Evolutionary conservation across 2,888 invertebrate genomes (phyloP).

Genomic region (Acrobeloides nanus): DNA sequence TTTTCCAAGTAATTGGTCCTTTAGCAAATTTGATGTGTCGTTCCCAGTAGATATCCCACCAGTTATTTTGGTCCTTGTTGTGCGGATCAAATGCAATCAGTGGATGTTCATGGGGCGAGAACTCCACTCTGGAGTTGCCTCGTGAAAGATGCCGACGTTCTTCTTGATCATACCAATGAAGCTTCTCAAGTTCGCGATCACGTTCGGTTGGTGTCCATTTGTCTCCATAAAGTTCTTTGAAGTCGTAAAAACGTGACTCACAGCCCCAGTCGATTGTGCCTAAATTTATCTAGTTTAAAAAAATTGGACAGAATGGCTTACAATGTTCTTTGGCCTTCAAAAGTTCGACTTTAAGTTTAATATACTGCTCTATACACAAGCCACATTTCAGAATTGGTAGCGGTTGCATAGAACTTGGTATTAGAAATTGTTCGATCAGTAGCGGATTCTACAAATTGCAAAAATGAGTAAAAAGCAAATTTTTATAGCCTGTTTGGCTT

Average conservation of each 20-base stretch:
- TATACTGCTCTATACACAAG: conserved; percentile 48
- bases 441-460: conserved; percentile 34
- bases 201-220: too few relatives aligned
- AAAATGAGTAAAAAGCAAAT: background rate
- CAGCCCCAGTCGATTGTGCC: background rate
- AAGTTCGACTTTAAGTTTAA: conserved; percentile 38
- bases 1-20: too few relatives aligned
- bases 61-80: conserved; percentile 32
- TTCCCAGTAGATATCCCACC: conserved; percentile 41
- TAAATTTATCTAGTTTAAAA: too few relatives aligned
- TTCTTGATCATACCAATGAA: too few relatives aligned
- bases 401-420: conserved; percentile 44
- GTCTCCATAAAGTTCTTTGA: background rate
- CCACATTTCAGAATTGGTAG: conserved; percentile 44
- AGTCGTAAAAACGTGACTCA: background rate
- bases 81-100: conserved; percentile 36
- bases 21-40: conserved; percentile 33
- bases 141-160: too few relatives aligned
- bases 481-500: background rate
- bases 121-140: too few relatives aligned
- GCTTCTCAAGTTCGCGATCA: too few relatives aligned
- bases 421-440: conserved; percentile 37
- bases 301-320: conserved; percentile 11
- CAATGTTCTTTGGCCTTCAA: conserved; percentile 50
- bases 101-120: too few relatives aligned